A percentile compares a stretch with the other conserved stretches of the same genome.
phyloP scores from a whole-genome alignment of 2,888 invertebrate genomes.

The Drosophila setosimentum region DNA sequence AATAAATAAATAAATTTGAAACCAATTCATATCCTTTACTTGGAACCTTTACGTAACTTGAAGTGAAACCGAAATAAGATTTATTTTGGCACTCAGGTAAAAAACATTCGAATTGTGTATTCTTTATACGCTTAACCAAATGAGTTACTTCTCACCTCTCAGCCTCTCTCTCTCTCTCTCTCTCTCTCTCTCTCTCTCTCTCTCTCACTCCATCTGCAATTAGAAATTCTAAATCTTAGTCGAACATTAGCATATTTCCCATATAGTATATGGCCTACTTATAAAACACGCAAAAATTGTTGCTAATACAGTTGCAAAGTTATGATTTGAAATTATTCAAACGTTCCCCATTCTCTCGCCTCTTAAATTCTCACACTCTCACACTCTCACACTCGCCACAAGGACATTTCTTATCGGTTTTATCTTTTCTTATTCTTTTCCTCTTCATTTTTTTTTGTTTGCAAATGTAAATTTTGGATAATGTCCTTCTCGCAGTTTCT shows the following conservation, averaged over 20 bases:
- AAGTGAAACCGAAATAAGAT: too few relatives aligned
- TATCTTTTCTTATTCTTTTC: background rate
- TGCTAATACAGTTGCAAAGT: conserved; percentile 39
- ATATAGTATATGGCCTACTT: background rate
- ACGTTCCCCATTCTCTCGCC: background rate
- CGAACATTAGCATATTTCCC: conserved; percentile 36
- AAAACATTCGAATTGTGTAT: background rate
- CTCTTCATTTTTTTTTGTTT: conserved; percentile 7
- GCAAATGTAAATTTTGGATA: conserved; percentile 50
- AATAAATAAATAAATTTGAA: background rate
- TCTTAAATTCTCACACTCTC: background rate
- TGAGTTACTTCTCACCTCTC: background rate
- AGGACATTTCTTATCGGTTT: conserved; percentile 31
- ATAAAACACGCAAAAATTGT: conserved; percentile 14
- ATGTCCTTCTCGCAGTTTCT: conserved; percentile 31
- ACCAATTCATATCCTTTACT: background rate
- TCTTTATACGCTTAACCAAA: too few relatives aligned
- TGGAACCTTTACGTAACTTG: background rate
- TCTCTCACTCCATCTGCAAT: conserved; percentile 5
- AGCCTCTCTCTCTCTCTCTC: background rate
- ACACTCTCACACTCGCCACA: background rate
- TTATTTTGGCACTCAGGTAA: too few relatives aligned
- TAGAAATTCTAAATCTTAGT: conserved; percentile 35
- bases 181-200: background rate
- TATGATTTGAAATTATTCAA: conserved; percentile 34